Percentiles rank a stretch among this genome's conserved stretches.
Evolutionary conservation across 2,797 vertebrate species (phyloP).

Genomic region (Chromobotia macracanthus): DNA sequence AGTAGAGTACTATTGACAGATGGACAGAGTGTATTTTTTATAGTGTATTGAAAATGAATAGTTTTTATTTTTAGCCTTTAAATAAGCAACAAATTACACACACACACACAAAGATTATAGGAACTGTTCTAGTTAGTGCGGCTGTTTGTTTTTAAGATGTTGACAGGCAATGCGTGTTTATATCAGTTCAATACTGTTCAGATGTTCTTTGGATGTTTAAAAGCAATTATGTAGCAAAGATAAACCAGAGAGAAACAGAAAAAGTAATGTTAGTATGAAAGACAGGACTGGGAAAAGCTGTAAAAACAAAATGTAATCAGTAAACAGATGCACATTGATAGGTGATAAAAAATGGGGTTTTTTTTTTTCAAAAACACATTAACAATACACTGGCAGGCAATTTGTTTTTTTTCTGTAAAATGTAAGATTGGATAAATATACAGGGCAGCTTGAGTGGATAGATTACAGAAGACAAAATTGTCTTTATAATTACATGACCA

Average conservation of each 20-base stretch:
- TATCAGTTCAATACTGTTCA: constrained; percentile 20
- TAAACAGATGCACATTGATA: not conserved
- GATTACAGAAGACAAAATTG: not conserved
- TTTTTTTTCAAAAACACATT: not conserved
- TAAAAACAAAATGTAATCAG: not conserved
- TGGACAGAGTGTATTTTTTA: constrained; percentile 50
- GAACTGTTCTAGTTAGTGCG: constrained; percentile 26
- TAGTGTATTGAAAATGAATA: constrained; percentile 32
- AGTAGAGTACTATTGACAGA: constrained; percentile 26
- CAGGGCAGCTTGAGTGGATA: constrained; percentile 7
- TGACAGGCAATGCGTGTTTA: not conserved
- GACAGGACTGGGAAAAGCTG: not conserved
- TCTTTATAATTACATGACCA: no score
- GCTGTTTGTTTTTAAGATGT: not conserved
- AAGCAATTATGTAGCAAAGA: constrained; percentile 16
- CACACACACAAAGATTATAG: not conserved
- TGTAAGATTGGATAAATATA: not conserved
- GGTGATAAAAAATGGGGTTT: not conserved
- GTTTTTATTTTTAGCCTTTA: constrained; percentile 33
- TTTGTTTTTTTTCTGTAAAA: not conserved
- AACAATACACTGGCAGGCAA: not conserved
- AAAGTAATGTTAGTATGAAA: not conserved
- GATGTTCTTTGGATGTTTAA: not conserved
- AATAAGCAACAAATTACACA: not conserved
- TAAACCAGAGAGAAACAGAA: not conserved